Conservation (phyloP, 2,888 invertebrate genomes). For the Stictocephala bisonia region DNA sequence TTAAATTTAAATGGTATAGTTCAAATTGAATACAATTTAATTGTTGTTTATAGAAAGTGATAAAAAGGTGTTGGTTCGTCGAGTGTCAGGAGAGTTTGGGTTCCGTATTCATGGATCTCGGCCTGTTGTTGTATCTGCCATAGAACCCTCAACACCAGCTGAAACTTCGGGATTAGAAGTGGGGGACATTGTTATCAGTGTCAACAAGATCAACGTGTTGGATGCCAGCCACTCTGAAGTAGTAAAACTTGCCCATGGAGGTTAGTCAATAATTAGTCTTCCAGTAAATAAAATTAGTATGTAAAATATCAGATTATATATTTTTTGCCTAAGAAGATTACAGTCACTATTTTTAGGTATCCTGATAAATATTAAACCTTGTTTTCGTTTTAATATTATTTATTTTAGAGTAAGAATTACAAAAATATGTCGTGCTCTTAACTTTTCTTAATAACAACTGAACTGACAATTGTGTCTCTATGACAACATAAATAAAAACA, state of each 20-base stretch:
- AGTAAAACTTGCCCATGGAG: constrained; percentile 90
- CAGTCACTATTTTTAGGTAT: background rate
- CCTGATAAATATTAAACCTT: too few species aligned
- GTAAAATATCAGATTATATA: constrained; percentile 87
- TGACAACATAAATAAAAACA: too few species aligned
- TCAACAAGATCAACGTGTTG: constrained; percentile 90
- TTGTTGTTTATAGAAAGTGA: constrained; percentile 86
- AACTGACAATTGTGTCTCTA: too few species aligned
- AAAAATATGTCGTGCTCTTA: too few species aligned
- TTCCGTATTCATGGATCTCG: constrained; percentile 95
- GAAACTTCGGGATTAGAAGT: constrained; percentile 92
- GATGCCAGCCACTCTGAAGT: constrained; percentile 95
- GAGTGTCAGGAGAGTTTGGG: constrained; percentile 85
- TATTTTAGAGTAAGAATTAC: too few species aligned
- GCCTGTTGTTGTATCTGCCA: constrained; percentile 96
- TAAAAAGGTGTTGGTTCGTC: constrained; percentile 85
- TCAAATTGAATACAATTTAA: too few species aligned
- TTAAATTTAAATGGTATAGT: too few species aligned
- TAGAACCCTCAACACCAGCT: constrained; percentile 94
- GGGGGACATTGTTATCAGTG: constrained; percentile 92
- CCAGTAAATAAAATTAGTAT: constrained; percentile 86
- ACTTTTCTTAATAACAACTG: too few species aligned
- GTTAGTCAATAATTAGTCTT: constrained; percentile 69
- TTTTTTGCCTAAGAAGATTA: constrained; percentile 62
- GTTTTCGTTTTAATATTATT: too few species aligned